Conservation (phyloP, 2,113 vertebrate genomes). For the Mionectes macconnelli region DNA sequence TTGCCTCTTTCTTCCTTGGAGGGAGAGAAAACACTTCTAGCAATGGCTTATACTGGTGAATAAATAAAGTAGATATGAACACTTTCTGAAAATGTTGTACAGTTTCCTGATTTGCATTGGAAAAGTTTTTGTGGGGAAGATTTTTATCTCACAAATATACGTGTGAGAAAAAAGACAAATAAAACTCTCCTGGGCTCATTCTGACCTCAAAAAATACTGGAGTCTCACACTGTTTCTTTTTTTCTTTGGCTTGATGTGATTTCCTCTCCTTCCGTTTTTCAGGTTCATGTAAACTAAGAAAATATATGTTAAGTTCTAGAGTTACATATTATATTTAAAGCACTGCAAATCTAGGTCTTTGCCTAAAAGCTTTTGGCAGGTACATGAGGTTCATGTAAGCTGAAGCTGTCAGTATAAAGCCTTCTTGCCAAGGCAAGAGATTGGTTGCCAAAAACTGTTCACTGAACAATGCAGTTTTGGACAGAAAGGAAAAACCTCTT, state of each 20-base stretch:
- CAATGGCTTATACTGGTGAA: not conserved
- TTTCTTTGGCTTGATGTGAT: not conserved
- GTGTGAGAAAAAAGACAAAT: not conserved
- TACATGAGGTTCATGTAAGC: slow-evolving; percentile 22
- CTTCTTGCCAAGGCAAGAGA: not conserved
- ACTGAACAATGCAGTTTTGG: not conserved
- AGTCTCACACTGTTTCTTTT: not conserved
- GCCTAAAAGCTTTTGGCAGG: slow-evolving; percentile 50
- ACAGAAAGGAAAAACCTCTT: not conserved
- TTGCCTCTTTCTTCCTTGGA: not conserved
- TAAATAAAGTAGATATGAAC: not conserved
- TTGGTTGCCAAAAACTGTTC: not conserved
- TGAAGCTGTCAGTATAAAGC: slow-evolving; percentile 10
- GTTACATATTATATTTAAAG: slow-evolving; percentile 21
- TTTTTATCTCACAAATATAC: not conserved
- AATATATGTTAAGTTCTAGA: not conserved
- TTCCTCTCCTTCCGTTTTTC: not conserved
- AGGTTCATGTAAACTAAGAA: not conserved
- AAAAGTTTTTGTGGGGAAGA: not conserved
- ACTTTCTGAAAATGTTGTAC: not conserved
- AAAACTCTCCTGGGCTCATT: not conserved
- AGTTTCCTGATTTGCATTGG: not conserved
- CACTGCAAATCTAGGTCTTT: slow-evolving; percentile 14
- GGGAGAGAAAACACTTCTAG: not conserved
- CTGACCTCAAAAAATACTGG: not conserved